These are phyloP conservation scores for Silurus aristotelis DNA, from an alignment of 2,797 vertebrate genomes.

Conservation along the genomic window DNA sequence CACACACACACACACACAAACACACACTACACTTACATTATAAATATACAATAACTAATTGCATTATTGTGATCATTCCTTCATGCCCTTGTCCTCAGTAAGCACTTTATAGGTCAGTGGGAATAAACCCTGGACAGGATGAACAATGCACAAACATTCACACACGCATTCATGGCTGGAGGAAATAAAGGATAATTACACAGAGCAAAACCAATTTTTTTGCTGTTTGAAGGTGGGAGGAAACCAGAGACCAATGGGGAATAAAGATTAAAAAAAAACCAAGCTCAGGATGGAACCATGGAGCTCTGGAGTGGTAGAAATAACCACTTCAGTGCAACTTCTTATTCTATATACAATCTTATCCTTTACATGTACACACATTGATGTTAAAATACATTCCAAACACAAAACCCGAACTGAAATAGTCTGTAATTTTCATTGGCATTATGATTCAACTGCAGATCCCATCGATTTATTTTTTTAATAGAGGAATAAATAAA, in stretches of 20 bases:
- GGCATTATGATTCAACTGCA: neutral
- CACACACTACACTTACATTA: no score
- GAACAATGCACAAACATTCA: neutral
- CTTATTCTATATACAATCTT: no score
- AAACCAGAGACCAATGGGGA: neutral
- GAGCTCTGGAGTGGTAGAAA: neutral
- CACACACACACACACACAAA: no score
- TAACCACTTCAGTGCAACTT: no score
- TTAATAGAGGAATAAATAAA: neutral
- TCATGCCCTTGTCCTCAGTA: neutral
- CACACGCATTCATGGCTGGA: neutral
- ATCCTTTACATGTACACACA: neutral
- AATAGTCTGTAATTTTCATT: no score
- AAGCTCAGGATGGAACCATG: neutral
- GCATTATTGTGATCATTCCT: neutral
- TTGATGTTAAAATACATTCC: neutral
- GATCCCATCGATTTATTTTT: neutral
- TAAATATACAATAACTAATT: no score
- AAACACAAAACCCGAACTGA: neutral
- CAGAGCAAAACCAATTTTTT: neutral
- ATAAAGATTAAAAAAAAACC: neutral
- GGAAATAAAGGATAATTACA: neutral
- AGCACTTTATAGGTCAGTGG: neutral
- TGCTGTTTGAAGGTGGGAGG: neutral
- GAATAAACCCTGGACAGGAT: neutral